These are phyloP conservation scores for Heliconius ismenius DNA, from an alignment of 2,888 invertebrate species.

Conservation along the genomic window DNA sequence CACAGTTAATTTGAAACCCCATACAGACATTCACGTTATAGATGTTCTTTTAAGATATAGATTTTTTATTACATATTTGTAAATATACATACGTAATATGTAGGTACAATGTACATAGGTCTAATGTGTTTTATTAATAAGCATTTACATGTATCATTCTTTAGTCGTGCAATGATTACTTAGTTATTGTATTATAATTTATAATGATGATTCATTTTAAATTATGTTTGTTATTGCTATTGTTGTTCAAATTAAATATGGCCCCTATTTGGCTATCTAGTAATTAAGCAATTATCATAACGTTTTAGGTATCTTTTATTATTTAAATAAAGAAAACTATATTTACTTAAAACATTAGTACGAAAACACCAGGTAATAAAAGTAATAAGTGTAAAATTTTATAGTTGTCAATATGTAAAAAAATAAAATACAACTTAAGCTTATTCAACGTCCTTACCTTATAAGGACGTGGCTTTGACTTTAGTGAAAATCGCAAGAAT, in stretches of 20 bases:
- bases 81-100: background rate
- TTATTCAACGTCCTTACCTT: constrained; percentile 9
- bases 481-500: constrained; percentile 3
- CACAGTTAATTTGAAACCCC: too few species aligned
- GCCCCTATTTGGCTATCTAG: background rate
- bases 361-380: too few species aligned
- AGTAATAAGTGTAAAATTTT: too few species aligned
- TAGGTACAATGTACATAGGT: background rate
- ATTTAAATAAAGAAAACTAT: too few species aligned
- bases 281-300: background rate
- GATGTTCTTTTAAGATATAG: background rate
- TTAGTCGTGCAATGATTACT: background rate
- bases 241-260: background rate
- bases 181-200: background rate
- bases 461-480: constrained; percentile 9
- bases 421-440: background rate
- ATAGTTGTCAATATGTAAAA: too few species aligned
- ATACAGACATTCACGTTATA: too few species aligned
- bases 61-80: background rate
- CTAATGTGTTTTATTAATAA: background rate
- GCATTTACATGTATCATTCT: constrained; percentile 5
- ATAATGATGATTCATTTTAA: background rate
- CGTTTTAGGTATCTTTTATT: too few species aligned
- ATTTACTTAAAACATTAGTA: too few species aligned
- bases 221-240: background rate